phyloP scores from a whole-genome alignment of 2,797 vertebrate species.

The Pseudochirops cupreus region DNA sequence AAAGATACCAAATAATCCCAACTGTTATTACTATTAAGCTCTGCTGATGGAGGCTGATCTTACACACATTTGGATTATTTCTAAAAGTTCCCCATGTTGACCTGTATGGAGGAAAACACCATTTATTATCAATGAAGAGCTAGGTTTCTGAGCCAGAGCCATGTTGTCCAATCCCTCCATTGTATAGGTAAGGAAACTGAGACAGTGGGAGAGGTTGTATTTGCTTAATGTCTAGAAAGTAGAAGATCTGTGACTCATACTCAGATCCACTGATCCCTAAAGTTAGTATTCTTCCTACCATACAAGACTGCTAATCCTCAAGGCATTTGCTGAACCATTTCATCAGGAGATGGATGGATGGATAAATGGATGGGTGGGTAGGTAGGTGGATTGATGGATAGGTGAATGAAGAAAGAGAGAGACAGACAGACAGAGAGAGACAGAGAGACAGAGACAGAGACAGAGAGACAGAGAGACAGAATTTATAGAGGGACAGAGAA shows the following conservation, averaged over 20 bases:
- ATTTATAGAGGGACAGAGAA: background rate
- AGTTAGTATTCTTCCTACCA: background rate
- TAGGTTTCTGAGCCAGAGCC: background rate
- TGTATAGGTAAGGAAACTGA: background rate
- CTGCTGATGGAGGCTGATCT: background rate
- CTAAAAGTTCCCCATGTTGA: background rate
- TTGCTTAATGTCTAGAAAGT: background rate
- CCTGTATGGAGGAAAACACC: background rate
- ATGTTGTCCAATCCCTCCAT: background rate
- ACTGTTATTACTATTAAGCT: background rate
- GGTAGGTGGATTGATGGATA: background rate
- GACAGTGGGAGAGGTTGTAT: background rate
- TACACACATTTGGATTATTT: background rate
- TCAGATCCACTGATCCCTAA: background rate
- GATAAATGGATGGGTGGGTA: background rate
- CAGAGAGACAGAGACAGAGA: too few species aligned
- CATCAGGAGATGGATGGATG: background rate
- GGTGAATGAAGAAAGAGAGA: background rate
- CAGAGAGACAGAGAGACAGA: too few species aligned
- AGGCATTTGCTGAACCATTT: background rate
- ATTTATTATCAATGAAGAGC: background rate
- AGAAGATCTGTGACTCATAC: background rate
- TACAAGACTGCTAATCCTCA: background rate
- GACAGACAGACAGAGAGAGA: background rate
- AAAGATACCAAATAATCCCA: background rate